phyloP scores from a whole-genome alignment of 2,113 vertebrate species.

The Passer domesticus region DNA sequence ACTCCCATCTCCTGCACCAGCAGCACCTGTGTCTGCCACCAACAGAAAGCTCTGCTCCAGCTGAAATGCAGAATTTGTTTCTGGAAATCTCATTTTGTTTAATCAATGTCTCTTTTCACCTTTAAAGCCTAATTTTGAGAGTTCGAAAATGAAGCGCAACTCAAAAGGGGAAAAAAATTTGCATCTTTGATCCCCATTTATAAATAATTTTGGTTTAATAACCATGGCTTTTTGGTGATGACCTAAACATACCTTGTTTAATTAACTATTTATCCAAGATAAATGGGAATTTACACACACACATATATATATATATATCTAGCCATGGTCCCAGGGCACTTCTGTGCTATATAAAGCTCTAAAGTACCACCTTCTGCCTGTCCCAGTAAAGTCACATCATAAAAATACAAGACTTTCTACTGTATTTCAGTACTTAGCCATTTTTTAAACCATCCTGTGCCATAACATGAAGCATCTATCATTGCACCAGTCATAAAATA shows the following conservation, averaged over 20 bases:
- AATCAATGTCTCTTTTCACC: background rate
- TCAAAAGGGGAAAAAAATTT: background rate
- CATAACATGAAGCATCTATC: background rate
- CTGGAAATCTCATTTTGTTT: background rate
- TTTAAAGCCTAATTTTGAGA: background rate
- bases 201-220: background rate
- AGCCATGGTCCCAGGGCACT: background rate
- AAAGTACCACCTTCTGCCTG: background rate
- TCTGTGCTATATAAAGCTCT: background rate
- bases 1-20: background rate
- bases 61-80: background rate
- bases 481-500: background rate
- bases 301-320: background rate
- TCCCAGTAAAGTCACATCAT: background rate
- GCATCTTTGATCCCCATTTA: background rate
- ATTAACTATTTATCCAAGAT: background rate
- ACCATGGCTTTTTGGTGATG: background rate
- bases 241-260: background rate
- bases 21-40: rapidly evolving
- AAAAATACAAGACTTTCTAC: background rate
- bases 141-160: background rate
- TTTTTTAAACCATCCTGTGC: background rate
- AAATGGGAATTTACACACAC: background rate
- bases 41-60: background rate
- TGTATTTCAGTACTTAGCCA: background rate